Evolutionary conservation across 2,797 vertebrate genomes (phyloP), one percentile per base, ranked within the genome.

Genomic region (Leptoclinus maculatus): DNA sequence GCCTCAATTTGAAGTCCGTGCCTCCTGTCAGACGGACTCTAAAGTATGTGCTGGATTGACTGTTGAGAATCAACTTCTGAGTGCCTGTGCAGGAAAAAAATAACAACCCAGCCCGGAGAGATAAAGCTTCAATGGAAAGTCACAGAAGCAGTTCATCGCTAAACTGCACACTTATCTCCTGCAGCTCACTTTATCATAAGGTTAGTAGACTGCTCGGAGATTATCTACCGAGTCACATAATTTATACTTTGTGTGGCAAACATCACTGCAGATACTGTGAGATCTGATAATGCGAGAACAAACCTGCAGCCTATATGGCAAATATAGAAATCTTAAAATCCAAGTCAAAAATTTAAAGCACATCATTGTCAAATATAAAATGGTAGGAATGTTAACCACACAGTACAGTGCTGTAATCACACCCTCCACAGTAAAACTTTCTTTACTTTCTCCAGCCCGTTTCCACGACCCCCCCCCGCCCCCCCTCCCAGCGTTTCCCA

Each of bases 51-150:
- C 58, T 47, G 82, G 59, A 86, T 7, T 71, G 74, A 82, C 82
- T 75, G 53, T 71, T 82, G 78, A 72, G 72, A 83, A 83, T 83
- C 71, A 70, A 73, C 82, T 74, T 81, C 83, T 70, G 29, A 78
- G 54, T 67, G 58, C 17, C 75, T 65, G 71, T n/a, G 71, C 75
- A 73, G 53, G 67, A 69, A 25, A 13, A 76, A n/a, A 57, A 39
- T 58, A 79, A 85, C 60, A 76, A 70, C 34, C 67, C 39, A 2
- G 74, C 67, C 51, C 23, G n/a, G 17, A 70, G 79, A 36, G 80
- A 86, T 80, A 87, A 83, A 79, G 65, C 73, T 62, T 79, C 41
- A 36, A 51, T 36, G 36, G 73, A 78, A 67, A 78, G 70, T 79
- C 72, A 79, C 43, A 79, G 69, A 64, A 60, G 76, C 39, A 77